These are phyloP conservation scores for Helicoverpa zea DNA, from an alignment of 1,140 invertebrate genomes.

Conservation along the genomic window DNA sequence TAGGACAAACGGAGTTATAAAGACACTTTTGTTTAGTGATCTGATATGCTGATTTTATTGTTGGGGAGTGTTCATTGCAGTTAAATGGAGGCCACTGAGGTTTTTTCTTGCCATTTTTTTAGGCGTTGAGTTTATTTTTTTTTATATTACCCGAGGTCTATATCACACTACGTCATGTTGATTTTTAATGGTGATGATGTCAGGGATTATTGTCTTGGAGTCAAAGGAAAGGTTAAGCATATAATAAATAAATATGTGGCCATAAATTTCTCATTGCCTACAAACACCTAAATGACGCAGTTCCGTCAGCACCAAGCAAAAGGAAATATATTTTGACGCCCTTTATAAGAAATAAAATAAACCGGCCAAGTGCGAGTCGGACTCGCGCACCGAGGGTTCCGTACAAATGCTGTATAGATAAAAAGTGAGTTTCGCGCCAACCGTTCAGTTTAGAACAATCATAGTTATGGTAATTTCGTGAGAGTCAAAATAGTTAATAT, in stretches of 20 bases:
- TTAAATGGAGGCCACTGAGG: neutral
- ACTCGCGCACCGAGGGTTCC: too few relatives aligned
- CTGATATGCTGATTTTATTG: constrained; percentile 30
- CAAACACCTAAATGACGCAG: constrained; percentile 23
- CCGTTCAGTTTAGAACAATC: too few relatives aligned
- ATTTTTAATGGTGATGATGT: too few relatives aligned
- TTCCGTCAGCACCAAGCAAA: constrained; percentile 10
- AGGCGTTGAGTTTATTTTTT: neutral
- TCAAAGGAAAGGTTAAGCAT: too few relatives aligned
- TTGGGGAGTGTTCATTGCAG: neutral
- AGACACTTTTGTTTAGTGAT: constrained; percentile 22
- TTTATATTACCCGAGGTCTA: too few relatives aligned
- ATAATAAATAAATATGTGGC: neutral
- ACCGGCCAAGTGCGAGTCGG: too few relatives aligned
- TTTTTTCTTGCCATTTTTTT: neutral
- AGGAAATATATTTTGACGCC: constrained; percentile 36
- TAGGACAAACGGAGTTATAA: constrained; percentile 51
- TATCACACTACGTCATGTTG: too few relatives aligned
- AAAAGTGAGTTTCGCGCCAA: too few relatives aligned
- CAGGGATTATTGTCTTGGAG: too few relatives aligned
- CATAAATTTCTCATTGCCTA: constrained; percentile 18
- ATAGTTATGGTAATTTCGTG: too few relatives aligned
- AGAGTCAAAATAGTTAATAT: too few relatives aligned
- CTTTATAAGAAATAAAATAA: constrained; percentile 35
- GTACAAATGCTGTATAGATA: too few relatives aligned